Evolutionary conservation across 2,888 invertebrate genomes (phyloP), one percentile per base, ranked within the genome.

Genomic region (Drosophila bunnanda): DNA sequence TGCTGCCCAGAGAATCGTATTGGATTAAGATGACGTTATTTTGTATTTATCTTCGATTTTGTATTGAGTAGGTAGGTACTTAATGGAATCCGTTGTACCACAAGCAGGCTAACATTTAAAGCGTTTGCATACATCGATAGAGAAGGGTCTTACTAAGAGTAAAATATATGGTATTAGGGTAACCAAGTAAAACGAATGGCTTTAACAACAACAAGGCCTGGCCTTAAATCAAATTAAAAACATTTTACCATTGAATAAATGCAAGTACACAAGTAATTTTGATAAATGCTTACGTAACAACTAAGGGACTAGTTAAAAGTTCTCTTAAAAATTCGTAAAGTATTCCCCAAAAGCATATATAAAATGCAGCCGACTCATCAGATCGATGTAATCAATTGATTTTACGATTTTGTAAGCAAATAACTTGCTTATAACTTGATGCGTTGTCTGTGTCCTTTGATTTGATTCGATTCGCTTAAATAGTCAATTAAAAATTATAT

Each of bases 31-130:
- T 66, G 74, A 43, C 30, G 60, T 55, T 71, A 28, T 34, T 52
- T 64, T 32, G 64, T 70, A 43, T 57, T 28, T 57, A 65, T 50
- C 44, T 70, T 60, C 54, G 48, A 69, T 52, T 72, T 70, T 44
- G 70, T 75, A 71, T 79, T 71, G 72, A 60, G 22, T 48, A 79
- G 73, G 66, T 82, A 86, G 86, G 86, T 86, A 86, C 86, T 82
- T 77, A 59, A 59, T 64, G 74, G 66, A 89, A 79, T 72, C 74
- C 83, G 64, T 87, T 87, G 86, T 87, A 87, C 86, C 86, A 66
- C 76, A 84, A 87, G 89, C 89, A 89, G 89, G 89, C 85, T 87
- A 89, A 89, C 85, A 87, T 79, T 84, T 80, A 87, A 87, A 87
- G 83, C 83, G 74, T 87, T 74, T 65, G 88, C 85, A 74, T 76